These are phyloP conservation scores for Hoplias malabaricus DNA, from an alignment of 2,113 vertebrate species.

Conservation along the genomic window DNA sequence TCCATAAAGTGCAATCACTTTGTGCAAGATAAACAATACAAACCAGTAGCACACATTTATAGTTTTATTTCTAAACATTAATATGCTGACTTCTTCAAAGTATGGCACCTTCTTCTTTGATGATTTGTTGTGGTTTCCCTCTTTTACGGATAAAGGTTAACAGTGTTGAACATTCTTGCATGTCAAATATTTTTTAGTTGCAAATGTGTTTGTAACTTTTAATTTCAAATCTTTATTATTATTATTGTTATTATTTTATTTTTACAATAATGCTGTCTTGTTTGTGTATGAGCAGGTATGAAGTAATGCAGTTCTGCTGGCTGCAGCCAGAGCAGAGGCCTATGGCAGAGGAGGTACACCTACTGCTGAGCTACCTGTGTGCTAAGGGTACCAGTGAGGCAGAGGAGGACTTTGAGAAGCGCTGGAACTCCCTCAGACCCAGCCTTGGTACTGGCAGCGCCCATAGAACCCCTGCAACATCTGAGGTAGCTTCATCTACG, in stretches of 20 bases:
- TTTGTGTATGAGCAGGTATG: slow-evolving; percentile 79
- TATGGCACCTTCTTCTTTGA: too few relatives aligned
- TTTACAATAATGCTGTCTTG: neutral
- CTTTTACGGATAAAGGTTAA: neutral
- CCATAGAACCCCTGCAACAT: slow-evolving; percentile 65
- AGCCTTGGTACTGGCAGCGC: slow-evolving; percentile 68
- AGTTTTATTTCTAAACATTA: too few relatives aligned
- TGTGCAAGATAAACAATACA: too few relatives aligned
- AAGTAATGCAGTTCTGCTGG: slow-evolving; percentile 99
- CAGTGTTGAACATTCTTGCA: too few relatives aligned
- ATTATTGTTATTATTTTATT: too few relatives aligned
- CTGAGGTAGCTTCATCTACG: slow-evolving; percentile 74
- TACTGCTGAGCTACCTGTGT: slow-evolving; percentile 91
- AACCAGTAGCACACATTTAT: too few relatives aligned
- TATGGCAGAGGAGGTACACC: slow-evolving; percentile 90
- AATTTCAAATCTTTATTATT: neutral
- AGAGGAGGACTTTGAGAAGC: slow-evolving; percentile 91
- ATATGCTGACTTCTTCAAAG: too few relatives aligned
- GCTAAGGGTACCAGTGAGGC: slow-evolving; percentile 86
- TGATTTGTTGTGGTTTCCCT: neutral
- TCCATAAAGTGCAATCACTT: too few relatives aligned
- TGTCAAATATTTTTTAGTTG: too few relatives aligned
- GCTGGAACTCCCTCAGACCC: slow-evolving; percentile 92
- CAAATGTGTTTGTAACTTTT: neutral
- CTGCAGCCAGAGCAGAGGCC: slow-evolving; percentile 94